Evolutionary conservation across 2,888 invertebrate genomes (phyloP).

Genomic region (Nematopogon swammerdamellus): DNA sequence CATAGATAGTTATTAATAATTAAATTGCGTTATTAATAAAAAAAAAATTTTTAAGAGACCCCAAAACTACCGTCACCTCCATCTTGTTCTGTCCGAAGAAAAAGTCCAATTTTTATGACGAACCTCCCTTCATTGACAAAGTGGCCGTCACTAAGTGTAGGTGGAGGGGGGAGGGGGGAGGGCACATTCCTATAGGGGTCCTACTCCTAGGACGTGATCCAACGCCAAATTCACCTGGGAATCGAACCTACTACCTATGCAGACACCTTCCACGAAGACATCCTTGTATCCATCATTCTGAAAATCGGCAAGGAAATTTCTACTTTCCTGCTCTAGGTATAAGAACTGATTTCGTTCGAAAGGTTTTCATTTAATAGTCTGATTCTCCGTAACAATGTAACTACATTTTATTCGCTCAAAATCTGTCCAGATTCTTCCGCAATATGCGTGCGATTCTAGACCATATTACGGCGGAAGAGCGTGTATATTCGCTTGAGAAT

Average conservation of each 20-base stretch:
- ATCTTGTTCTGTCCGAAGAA: neutral
- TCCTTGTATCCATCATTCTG: no score
- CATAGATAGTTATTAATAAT: no score
- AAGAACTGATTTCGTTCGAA: neutral
- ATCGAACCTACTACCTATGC: slow-evolving; percentile 44
- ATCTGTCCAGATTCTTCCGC: no score
- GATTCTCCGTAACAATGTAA: neutral
- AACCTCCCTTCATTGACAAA: slow-evolving; percentile 48
- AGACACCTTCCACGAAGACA: neutral
- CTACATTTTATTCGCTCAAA: neutral
- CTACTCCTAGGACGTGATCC: slow-evolving; percentile 37
- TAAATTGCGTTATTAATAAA: no score
- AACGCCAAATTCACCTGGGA: slow-evolving; percentile 52
- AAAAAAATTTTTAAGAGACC: no score
- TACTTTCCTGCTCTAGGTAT: neutral
- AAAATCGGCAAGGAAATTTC: neutral
- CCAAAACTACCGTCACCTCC: neutral
- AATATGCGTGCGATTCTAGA: no score
- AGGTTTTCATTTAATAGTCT: neutral
- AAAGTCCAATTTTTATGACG: slow-evolving; percentile 50
- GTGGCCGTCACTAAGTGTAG: slow-evolving; percentile 45
- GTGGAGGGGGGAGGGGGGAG: no score
- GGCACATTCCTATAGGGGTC: neutral
- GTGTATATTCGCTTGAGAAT: neutral
- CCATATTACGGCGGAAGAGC: no score